A percentile compares a stretch with the other conserved stretches of the same genome.
Conservation (phyloP, 2,888 invertebrate species). For the Taphrorychus bicolor region DNA sequence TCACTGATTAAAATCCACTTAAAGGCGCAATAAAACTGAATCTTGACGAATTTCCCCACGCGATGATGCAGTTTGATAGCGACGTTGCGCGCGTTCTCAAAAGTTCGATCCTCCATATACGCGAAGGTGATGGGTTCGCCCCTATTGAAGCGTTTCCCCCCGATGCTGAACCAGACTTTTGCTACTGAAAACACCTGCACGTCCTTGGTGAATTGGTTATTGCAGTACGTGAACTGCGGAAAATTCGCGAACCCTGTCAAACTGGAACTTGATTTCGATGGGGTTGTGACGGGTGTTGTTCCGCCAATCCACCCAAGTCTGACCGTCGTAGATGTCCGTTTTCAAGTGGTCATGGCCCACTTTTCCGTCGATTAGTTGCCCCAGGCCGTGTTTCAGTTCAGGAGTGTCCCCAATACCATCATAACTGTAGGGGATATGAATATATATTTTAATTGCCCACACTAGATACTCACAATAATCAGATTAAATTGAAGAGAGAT, state of each 20-base stretch:
- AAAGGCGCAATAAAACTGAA: conserved; percentile 79
- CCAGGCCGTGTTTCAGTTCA: conserved; percentile 78
- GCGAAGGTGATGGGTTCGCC: conserved; percentile 76
- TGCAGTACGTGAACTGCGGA: conserved; percentile 81
- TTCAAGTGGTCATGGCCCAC: conserved; percentile 80
- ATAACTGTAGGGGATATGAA: conserved; percentile 68
- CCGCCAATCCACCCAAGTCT: conserved; percentile 92
- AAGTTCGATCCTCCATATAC: conserved; percentile 77
- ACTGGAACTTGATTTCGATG: conserved; percentile 78
- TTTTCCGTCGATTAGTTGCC: conserved; percentile 84
- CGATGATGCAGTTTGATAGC: conserved; percentile 82
- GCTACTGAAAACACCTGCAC: conserved; percentile 85
- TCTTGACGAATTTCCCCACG: conserved; percentile 81
- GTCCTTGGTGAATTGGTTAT: conserved; percentile 85
- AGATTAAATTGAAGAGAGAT: too few species aligned
- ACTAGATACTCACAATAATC: too few species aligned
- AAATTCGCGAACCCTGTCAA: conserved; percentile 88
- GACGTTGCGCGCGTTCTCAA: conserved; percentile 83
- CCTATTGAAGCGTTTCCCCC: conserved; percentile 75
- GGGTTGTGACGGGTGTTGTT: conserved; percentile 75
- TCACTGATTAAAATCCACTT: conserved; percentile 92
- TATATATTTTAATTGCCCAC: too few species aligned
- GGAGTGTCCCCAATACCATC: conserved; percentile 79
- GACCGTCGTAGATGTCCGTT: conserved; percentile 67
- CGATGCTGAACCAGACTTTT: conserved; percentile 80